A percentile compares a stretch with the other conserved stretches of the same genome.
These are phyloP conservation scores for Chironomus riparius DNA, from an alignment of 2,888 invertebrate species.

Conservation along the genomic window DNA sequence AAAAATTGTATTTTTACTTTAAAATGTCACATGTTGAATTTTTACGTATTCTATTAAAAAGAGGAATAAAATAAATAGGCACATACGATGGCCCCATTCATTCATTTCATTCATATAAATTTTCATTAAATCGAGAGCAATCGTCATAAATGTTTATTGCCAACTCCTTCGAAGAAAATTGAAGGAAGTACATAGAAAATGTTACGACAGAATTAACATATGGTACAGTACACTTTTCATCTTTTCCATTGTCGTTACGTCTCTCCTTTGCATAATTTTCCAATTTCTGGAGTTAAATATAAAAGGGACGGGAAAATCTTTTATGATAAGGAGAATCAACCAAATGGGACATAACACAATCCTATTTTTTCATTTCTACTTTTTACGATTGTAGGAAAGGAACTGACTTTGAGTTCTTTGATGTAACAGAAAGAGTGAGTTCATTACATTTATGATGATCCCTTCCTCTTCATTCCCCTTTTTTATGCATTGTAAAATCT, in stretches of 20 bases:
- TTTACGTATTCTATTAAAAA: background rate
- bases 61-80: no score
- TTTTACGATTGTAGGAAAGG: no score
- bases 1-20: background rate
- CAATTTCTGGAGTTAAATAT: background rate
- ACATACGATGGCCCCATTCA: no score
- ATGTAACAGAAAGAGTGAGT: background rate
- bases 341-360: no score
- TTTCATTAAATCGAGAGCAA: slow-evolving; percentile 5
- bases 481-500: background rate
- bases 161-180: background rate
- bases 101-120: background rate
- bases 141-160: slow-evolving; percentile 23
- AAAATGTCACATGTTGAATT: background rate
- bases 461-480: background rate
- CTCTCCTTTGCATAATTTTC: background rate
- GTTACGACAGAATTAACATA: background rate
- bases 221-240: background rate
- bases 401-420: background rate
- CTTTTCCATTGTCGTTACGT: background rate
- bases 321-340: background rate
- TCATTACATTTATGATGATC: slow-evolving; percentile 10
- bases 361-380: no score
- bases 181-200: no score
- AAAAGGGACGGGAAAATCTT: background rate